Conservation (phyloP, 1,140 invertebrate genomes). For the Camponotus vicinus region DNA sequence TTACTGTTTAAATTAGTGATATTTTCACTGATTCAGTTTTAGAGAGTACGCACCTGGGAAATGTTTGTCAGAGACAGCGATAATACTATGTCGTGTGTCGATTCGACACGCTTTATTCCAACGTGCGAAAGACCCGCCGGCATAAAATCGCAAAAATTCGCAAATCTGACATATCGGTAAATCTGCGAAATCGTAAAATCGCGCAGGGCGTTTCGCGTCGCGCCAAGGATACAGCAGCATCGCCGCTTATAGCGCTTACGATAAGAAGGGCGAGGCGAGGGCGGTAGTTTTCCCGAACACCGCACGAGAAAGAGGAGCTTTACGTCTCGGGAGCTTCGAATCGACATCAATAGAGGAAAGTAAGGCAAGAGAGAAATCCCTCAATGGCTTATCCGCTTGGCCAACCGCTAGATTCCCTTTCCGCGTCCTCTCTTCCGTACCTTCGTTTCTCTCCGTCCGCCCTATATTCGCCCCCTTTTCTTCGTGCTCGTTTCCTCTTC, state of each 20-base stretch:
- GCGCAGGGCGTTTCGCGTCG: background rate
- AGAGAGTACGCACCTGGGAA: conserved; percentile 12
- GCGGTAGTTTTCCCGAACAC: conserved; percentile 12
- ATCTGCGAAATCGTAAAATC: conserved; percentile 43
- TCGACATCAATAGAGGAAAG: conserved; percentile 70
- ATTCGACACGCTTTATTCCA: conserved; percentile 40
- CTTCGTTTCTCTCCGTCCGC: conserved; percentile 20
- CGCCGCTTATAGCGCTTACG: conserved; percentile 6
- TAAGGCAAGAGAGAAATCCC: conserved; percentile 74
- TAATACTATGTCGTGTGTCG: conserved; percentile 4
- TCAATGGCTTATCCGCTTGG: conserved; percentile 79
- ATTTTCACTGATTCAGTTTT: no score
- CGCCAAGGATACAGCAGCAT: background rate
- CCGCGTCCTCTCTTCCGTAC: conserved; percentile 14
- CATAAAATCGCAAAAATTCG: conserved; percentile 6
- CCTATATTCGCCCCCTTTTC: conserved; percentile 29
- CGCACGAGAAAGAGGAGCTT: conserved; percentile 53
- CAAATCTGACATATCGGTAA: conserved; percentile 48
- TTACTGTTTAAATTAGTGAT: no score
- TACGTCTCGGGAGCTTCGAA: conserved; percentile 66
- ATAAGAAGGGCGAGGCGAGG: conserved; percentile 16
- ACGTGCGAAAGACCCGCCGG: background rate
- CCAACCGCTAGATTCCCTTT: conserved; percentile 68
- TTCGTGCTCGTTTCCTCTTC: conserved; percentile 23
- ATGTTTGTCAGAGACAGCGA: conserved; percentile 25